Evolutionary conservation across 2,797 vertebrate genomes (phyloP).

Genomic region (Mastacembelus armatus): DNA sequence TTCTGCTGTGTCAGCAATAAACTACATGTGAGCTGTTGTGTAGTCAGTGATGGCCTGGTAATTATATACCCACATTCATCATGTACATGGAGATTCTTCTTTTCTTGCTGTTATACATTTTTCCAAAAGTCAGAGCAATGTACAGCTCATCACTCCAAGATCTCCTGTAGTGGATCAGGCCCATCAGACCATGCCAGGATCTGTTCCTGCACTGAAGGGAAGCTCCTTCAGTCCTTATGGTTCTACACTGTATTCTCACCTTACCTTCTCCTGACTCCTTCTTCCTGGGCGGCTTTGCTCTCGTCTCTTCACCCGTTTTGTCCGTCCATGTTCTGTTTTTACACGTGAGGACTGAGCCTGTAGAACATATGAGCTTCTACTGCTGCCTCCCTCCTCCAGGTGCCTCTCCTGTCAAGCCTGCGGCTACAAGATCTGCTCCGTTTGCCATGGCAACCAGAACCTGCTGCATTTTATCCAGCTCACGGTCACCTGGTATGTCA

Average conservation of each 20-base stretch:
- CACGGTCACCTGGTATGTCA: constrained; percentile 77
- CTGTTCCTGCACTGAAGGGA: too few relatives aligned
- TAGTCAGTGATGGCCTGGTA: too few relatives aligned
- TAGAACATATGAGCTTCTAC: neutral
- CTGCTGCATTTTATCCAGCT: constrained; percentile 85
- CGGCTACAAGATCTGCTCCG: constrained; percentile 76
- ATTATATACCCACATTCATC: too few relatives aligned
- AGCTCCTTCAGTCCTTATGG: neutral
- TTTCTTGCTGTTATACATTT: too few relatives aligned
- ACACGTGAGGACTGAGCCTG: neutral
- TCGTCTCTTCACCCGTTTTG: neutral
- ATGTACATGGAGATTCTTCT: too few relatives aligned
- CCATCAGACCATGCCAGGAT: too few relatives aligned
- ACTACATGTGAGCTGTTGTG: too few relatives aligned
- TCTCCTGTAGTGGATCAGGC: too few relatives aligned
- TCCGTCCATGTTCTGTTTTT: neutral
- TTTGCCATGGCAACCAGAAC: constrained; percentile 81
- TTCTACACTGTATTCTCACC: neutral
- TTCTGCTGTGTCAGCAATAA: too few relatives aligned
- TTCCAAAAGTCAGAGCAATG: too few relatives aligned
- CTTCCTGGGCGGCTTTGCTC: neutral
- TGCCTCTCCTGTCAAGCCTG: constrained; percentile 79
- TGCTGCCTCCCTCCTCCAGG: constrained; percentile 54
- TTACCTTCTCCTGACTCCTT: too few relatives aligned
- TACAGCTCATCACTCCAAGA: too few relatives aligned